Conservation (phyloP, 2,797 vertebrate species). For the Mormyrus hasselquistii region DNA sequence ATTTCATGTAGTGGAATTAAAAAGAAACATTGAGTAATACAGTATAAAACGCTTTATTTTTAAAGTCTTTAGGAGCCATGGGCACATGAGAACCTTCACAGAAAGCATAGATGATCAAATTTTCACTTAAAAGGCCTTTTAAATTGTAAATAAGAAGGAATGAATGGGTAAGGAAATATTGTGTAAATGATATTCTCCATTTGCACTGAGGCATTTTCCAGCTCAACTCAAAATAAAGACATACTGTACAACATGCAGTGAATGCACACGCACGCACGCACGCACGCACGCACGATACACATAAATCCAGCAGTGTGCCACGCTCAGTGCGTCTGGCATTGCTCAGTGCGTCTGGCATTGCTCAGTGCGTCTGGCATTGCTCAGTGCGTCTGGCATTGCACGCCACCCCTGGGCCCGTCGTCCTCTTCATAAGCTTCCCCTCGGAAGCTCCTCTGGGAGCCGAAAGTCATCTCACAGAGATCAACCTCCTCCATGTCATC, state of each 20-base stretch:
- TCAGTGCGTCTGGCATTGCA: constrained; percentile 88
- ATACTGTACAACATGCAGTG: not conserved
- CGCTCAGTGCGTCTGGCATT: constrained; percentile 81
- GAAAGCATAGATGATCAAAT: constrained; percentile 57
- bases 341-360: constrained; percentile 92
- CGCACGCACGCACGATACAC: constrained; percentile 19
- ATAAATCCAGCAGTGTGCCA: constrained; percentile 29
- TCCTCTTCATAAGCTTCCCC: constrained; percentile 82
- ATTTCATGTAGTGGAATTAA: not conserved
- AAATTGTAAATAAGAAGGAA: constrained; percentile 19
- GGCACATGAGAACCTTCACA: constrained; percentile 54
- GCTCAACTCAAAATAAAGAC: not conserved
- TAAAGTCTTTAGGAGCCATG: constrained; percentile 23
- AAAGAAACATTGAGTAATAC: not conserved
- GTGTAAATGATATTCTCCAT: not conserved
- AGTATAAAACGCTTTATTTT: constrained; percentile 11
- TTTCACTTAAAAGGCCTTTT: constrained; percentile 31
- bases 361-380: constrained; percentile 84
- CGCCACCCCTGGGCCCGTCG: constrained; percentile 64
- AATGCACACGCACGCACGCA: not conserved
- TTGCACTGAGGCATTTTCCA: not conserved
- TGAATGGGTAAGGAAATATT: not conserved
- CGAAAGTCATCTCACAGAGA: constrained; percentile 70
- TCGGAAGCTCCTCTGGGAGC: constrained; percentile 57
- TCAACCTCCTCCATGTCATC: constrained; percentile 93